These are phyloP conservation scores for Typhlichthys eigenmanni DNA, from an alignment of 2,797 vertebrate species.

Conservation along the genomic window DNA sequence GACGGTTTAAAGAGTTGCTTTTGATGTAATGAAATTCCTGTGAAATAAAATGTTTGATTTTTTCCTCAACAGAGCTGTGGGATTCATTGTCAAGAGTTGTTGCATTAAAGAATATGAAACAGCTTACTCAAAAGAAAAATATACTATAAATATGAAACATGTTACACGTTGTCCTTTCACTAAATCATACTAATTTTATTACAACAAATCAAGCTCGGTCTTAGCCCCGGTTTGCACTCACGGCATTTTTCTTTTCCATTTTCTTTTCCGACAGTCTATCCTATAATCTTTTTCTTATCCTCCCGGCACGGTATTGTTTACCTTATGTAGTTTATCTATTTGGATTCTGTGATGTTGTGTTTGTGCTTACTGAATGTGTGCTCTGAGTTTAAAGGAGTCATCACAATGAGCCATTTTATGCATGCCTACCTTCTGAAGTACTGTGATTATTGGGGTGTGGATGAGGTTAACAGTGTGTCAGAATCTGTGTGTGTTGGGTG, in stretches of 20 bases:
- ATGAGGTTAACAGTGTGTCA: no score
- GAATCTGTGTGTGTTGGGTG: no score
- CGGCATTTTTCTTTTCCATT: constrained; percentile 15
- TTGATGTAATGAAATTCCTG: constrained; percentile 57
- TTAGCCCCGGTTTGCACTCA: constrained; percentile 15
- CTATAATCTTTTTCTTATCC: constrained; percentile 11
- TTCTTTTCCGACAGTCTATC: constrained; percentile 3
- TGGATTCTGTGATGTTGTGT: constrained; percentile 26
- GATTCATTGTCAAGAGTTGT: constrained; percentile 47
- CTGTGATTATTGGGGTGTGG: not conserved
- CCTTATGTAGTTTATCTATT: constrained; percentile 22
- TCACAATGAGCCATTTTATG: constrained; percentile 13
- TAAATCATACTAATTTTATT: constrained; percentile 21
- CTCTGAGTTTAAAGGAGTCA: constrained; percentile 30
- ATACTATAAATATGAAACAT: not conserved
- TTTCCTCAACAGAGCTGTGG: constrained; percentile 22
- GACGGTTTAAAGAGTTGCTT: constrained; percentile 43
- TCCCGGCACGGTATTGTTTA: constrained; percentile 12
- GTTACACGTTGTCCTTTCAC: not conserved
- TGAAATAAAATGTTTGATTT: constrained; percentile 37
- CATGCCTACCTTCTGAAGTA: not conserved
- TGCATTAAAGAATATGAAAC: constrained; percentile 63
- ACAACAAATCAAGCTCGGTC: constrained; percentile 22
- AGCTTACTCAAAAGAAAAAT: constrained; percentile 51
- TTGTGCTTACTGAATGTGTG: constrained; percentile 23